These are phyloP conservation scores for Rhinichthys osculus DNA, from an alignment of 2,797 vertebrate species.

Conservation along the genomic window DNA sequence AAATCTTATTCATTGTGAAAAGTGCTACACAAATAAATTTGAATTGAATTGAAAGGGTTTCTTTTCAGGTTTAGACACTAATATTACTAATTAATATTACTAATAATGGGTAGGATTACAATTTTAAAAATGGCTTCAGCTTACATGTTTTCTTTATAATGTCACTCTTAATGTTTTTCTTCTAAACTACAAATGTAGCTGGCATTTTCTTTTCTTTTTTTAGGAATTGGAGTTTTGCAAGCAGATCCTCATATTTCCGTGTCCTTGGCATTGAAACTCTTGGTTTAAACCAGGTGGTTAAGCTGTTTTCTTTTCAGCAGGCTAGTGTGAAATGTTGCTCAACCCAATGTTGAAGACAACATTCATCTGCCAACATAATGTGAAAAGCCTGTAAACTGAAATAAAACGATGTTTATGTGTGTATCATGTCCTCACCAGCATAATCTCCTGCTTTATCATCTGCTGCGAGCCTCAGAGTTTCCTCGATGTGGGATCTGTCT, in stretches of 20 bases:
- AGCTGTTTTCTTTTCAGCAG: neutral
- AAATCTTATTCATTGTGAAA: neutral
- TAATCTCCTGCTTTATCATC: conserved; percentile 89
- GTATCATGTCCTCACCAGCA: conserved; percentile 79
- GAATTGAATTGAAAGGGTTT: neutral
- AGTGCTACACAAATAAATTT: neutral
- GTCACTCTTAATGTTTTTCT: neutral
- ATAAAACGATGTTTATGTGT: neutral
- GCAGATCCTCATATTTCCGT: neutral
- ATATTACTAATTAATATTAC: neutral
- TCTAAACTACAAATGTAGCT: neutral
- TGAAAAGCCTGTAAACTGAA: neutral
- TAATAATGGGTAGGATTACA: neutral
- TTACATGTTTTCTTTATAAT: neutral
- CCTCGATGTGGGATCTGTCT: conserved; percentile 95
- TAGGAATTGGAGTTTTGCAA: neutral
- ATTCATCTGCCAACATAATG: neutral
- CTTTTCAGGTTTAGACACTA: neutral
- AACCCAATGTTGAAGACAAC: neutral
- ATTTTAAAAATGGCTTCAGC: neutral
- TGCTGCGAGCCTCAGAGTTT: conserved; percentile 88
- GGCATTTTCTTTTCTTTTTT: no score
- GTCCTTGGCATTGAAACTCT: neutral
- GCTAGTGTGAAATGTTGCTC: neutral
- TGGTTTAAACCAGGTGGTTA: neutral